Conservation (phyloP, 2,113 vertebrate species). For the Cercopithecus mona region DNA sequence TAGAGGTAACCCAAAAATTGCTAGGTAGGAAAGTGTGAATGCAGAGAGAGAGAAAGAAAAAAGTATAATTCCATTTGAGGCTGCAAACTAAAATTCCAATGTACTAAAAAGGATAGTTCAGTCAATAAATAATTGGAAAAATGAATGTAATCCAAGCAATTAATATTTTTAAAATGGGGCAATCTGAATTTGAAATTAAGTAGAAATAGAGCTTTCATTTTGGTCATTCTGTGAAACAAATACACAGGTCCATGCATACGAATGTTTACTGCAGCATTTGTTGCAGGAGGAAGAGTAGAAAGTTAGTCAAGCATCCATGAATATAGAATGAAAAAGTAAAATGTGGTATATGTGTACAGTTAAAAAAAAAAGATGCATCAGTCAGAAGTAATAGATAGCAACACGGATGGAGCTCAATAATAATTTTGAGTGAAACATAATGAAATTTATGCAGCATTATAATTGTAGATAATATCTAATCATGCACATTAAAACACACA, state of each 20-base stretch:
- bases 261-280: neutral
- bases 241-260: neutral
- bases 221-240: neutral
- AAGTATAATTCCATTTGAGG: neutral
- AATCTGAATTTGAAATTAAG: neutral
- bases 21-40: neutral
- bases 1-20: neutral
- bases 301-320: neutral
- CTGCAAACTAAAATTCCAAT: neutral
- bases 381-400: neutral
- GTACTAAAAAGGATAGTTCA: neutral
- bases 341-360: neutral
- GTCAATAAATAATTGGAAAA: conserved; percentile 2
- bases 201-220: neutral
- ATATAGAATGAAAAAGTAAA: neutral
- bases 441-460: neutral
- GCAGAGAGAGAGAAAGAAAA: neutral
- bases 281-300: neutral
- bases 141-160: neutral
- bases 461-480: neutral
- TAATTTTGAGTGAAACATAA: neutral
- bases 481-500: neutral
- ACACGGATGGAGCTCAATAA: neutral
- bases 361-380: neutral
- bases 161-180: neutral